Conservation (phyloP, 2,797 vertebrate species). For the Alca torda region DNA sequence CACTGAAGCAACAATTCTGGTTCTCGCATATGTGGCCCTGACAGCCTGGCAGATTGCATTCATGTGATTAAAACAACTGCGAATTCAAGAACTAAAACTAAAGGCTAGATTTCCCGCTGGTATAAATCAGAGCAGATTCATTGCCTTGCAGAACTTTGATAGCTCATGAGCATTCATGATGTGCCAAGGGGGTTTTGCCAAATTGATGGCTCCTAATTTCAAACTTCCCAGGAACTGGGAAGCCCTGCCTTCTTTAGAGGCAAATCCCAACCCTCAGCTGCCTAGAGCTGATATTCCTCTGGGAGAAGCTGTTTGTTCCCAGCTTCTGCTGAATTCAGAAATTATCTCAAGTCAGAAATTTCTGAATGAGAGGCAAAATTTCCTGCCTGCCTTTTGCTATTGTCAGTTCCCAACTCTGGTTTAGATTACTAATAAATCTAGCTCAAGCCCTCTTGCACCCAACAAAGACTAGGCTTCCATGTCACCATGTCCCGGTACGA, state of each 20-base stretch:
- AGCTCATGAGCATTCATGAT: neutral
- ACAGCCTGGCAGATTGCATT: neutral
- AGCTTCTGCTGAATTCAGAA: neutral
- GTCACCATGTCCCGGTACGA: neutral
- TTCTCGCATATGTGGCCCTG: neutral
- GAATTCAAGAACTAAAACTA: conserved; percentile 41
- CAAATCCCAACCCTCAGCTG: neutral
- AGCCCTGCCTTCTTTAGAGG: neutral
- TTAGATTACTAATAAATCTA: neutral
- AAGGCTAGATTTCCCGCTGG: conserved; percentile 11
- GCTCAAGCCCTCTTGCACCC: neutral
- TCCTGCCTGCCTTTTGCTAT: neutral
- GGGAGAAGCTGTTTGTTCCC: neutral
- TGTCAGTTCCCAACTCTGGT: neutral
- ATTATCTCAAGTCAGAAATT: neutral
- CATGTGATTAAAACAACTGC: conserved; percentile 11
- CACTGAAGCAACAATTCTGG: conserved; percentile 1
- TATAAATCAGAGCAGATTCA: conserved; percentile 19
- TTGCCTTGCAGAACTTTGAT: neutral
- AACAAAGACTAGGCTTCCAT: neutral
- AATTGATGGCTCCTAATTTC: neutral
- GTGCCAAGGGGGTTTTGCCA: conserved; percentile 9
- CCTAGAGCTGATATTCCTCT: neutral
- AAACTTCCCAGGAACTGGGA: neutral
- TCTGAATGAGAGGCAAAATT: neutral